Evolutionary conservation across 1,140 invertebrate genomes (phyloP).

Genomic region (Drosophila yakuba): DNA sequence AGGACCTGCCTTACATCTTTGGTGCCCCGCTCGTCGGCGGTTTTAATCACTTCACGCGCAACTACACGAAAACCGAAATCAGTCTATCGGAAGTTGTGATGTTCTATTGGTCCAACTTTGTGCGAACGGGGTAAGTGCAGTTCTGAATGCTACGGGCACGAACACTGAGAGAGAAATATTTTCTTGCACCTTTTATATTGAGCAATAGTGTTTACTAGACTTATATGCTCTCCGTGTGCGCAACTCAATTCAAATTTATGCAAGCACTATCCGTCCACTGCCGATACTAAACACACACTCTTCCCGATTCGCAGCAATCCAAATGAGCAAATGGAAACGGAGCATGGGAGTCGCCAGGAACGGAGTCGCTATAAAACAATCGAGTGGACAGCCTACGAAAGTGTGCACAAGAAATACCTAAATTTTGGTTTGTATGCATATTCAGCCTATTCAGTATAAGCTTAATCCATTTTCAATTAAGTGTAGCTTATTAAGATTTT

Average conservation of each 20-base stretch:
- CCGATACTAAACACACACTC: slow-evolving; percentile 4
- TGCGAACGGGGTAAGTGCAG: slow-evolving; percentile 94
- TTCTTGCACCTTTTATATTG: too few relatives aligned
- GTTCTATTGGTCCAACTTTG: slow-evolving; percentile 98
- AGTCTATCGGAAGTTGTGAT: slow-evolving; percentile 96
- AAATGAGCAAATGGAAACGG: slow-evolving; percentile 91
- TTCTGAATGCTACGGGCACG: neutral
- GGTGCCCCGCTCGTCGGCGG: slow-evolving; percentile 92
- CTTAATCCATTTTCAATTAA: neutral
- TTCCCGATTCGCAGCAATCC: slow-evolving; percentile 89
- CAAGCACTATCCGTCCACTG: neutral
- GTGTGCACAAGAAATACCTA: slow-evolving; percentile 96
- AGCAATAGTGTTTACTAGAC: too few relatives aligned
- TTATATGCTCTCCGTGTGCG: neutral
- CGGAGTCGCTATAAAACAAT: slow-evolving; percentile 92
- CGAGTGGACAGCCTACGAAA: slow-evolving; percentile 96
- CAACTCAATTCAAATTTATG: neutral
- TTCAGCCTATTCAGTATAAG: too few relatives aligned
- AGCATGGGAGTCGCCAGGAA: slow-evolving; percentile 89
- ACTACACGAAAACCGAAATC: slow-evolving; percentile 96
- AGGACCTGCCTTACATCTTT: slow-evolving; percentile 96
- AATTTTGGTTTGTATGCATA: slow-evolving; percentile 89
- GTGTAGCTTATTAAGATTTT: neutral
- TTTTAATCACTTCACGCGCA: slow-evolving; percentile 92
- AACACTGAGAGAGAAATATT: too few relatives aligned